Evolutionary conservation across 2,888 invertebrate genomes (phyloP).

Genomic region (Hyppa rectilinea): DNA sequence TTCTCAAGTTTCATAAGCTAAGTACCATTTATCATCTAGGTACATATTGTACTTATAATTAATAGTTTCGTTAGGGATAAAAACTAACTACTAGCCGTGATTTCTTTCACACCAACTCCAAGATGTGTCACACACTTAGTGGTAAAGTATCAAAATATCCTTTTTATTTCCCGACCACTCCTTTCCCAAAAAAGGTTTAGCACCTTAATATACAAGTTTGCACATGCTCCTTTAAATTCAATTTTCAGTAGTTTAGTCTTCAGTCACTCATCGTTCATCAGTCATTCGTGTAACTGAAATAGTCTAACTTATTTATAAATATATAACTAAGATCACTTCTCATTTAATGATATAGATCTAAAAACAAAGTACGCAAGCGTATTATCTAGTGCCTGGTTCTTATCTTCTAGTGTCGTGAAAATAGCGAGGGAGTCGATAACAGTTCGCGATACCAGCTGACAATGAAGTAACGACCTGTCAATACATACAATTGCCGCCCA

Average conservation of each 20-base stretch:
- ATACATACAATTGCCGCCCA: constrained; percentile 55
- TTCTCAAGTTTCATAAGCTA: constrained; percentile 46
- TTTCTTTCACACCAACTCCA: not conserved
- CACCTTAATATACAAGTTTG: not conserved
- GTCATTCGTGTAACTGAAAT: not conserved
- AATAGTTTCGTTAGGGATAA: not conserved
- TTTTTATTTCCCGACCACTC: not conserved
- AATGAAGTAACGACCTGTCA: constrained; percentile 53
- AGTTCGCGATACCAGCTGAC: constrained; percentile 42
- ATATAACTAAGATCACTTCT: constrained; percentile 30
- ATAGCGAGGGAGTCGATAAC: constrained; percentile 51
- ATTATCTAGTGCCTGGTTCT: constrained; percentile 51
- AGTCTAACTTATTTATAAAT: constrained; percentile 10
- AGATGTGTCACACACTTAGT: not conserved
- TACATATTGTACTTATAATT: too few species aligned
- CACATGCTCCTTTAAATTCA: not conserved
- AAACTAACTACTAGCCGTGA: too few species aligned
- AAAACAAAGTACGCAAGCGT: constrained; percentile 50
- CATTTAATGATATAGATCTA: constrained; percentile 45
- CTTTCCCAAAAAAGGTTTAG: not conserved
- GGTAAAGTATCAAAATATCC: not conserved
- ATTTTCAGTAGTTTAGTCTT: not conserved
- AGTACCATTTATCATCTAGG: not conserved
- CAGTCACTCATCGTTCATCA: constrained; percentile 4
- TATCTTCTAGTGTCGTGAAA: constrained; percentile 52